phyloP scores from a whole-genome alignment of 2,113 vertebrate genomes.

The Silurus glanis region DNA sequence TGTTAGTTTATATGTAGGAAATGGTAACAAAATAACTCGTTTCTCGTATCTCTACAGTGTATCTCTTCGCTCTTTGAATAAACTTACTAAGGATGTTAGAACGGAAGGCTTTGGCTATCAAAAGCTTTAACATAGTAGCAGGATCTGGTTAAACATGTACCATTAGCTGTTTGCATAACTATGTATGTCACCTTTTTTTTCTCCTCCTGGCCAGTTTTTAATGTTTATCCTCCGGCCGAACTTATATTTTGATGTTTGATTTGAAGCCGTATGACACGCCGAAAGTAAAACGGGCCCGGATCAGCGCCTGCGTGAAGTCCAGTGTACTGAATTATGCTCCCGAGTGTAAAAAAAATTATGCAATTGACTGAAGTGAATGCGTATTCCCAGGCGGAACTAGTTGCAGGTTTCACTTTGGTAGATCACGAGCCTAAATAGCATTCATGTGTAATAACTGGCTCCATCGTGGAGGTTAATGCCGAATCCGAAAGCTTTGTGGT shows the following conservation, averaged over 20 bases:
- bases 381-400: slow-evolving; percentile 30
- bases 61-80: slow-evolving; percentile 30
- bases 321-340: slow-evolving; percentile 28
- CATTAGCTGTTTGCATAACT: slow-evolving; percentile 30
- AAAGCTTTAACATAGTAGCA: slow-evolving; percentile 34
- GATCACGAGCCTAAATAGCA: slow-evolving; percentile 50
- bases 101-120: background rate
- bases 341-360: slow-evolving; percentile 11
- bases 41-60: slow-evolving; percentile 38
- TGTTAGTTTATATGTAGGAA: slow-evolving; percentile 24
- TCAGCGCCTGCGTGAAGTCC: slow-evolving; percentile 4
- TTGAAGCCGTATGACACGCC: background rate
- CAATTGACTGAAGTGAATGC: slow-evolving; percentile 23
- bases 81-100: slow-evolving; percentile 17
- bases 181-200: slow-evolving; percentile 5
- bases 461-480: slow-evolving; percentile 18
- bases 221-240: background rate
- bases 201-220: background rate
- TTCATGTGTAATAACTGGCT: slow-evolving; percentile 1
- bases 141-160: slow-evolving; percentile 15
- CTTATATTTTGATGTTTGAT: background rate
- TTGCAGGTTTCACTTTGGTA: slow-evolving; percentile 36
- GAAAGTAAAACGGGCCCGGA: slow-evolving; percentile 21
- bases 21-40: slow-evolving; percentile 34
- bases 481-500: slow-evolving; percentile 21